Base-by-base conservation (phyloP, 2,113 vertebrate species). In the Cynopterus brachyotis region DNA sequence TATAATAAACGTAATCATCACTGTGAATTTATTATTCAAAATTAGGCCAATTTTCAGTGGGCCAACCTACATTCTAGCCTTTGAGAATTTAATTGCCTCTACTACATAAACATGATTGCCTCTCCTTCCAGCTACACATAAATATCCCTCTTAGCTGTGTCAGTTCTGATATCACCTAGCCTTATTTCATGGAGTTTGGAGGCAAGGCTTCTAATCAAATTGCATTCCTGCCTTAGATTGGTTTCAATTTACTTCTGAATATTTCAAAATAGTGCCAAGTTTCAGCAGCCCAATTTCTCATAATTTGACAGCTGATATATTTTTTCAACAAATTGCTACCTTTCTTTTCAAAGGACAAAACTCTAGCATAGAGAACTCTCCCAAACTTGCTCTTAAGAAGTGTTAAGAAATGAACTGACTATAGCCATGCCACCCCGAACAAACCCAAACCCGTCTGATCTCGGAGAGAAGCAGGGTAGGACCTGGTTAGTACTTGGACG, bases 181-280 rank as follows among this genome's bases (percentile, higher is more conserved):
- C 20, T 16, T 82, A 35, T 78, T 42, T 93, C 91, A 64, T 28
- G 5, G n/a, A 40, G 1, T 53, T 28, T 85, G n/a, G 37, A 73
- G 32, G 80, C 35, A 42, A 81, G 9, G 20, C 5, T 94, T 87
- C 35, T 75, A 72, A 75, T 87, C 50, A 70, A 62, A 55, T 3
- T 28, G 16, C 3, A 62, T 9, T 93, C 47, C 17, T 60, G 10
- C 55, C 64, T 73, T 10, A 90, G 50, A 9, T 26, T 91, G 55
- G 2, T 88, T 96, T 94, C 35, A 91, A 47, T 62, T 90, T 76
- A 17, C 60, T 85, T 76, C 59, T 85, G 22, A 62, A 75, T 92
- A 70, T 94, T 64, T 69, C 17, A 75, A 84, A 95, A 66, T 26
- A 57, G 32, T 24, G 40, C 5, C 22, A 83, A 64, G 22, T 85